Evolutionary conservation across 2,888 invertebrate species (phyloP).

Genomic region (Agrotis clavis): DNA sequence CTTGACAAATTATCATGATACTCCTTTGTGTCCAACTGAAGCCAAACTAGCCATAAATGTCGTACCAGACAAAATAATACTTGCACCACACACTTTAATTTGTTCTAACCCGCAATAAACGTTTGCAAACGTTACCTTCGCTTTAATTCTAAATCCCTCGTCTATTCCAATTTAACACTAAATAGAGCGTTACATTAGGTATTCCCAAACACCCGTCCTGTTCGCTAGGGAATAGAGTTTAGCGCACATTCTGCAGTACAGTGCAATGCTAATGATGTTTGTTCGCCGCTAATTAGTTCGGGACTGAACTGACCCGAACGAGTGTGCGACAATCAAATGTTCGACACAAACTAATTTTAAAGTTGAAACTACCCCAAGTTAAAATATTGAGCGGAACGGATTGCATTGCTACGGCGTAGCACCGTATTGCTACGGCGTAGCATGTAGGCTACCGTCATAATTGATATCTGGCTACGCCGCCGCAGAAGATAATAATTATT

Average conservation of each 20-base stretch:
- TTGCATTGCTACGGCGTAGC: constrained; percentile 10
- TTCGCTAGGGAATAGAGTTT: constrained; percentile 45
- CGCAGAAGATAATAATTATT: too few relatives aligned
- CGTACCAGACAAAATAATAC: too few relatives aligned
- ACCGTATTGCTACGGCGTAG: constrained; percentile 27
- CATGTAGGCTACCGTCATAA: constrained; percentile 3
- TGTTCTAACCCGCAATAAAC: constrained; percentile 16
- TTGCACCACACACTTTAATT: background rate
- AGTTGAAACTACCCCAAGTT: constrained; percentile 28
- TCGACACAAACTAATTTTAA: constrained; percentile 72
- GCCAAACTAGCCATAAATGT: background rate
- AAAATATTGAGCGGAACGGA: background rate
- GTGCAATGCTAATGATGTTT: constrained; percentile 64
- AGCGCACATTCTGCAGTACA: constrained; percentile 45
- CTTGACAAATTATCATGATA: too few relatives aligned
- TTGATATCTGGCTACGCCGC: constrained; percentile 3
- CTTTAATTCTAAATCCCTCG: constrained; percentile 36
- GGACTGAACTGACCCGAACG: constrained; percentile 63
- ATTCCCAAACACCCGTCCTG: constrained; percentile 48
- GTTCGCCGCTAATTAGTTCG: constrained; percentile 61
- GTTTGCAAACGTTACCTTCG: constrained; percentile 8
- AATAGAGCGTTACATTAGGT: constrained; percentile 45
- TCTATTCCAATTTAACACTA: constrained; percentile 24
- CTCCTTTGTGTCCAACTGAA: too few relatives aligned
- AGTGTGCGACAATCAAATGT: constrained; percentile 72